Evolutionary conservation across 2,888 invertebrate species (phyloP), one percentile per base, ranked within the genome.

Genomic region (Volucella zonaria): DNA sequence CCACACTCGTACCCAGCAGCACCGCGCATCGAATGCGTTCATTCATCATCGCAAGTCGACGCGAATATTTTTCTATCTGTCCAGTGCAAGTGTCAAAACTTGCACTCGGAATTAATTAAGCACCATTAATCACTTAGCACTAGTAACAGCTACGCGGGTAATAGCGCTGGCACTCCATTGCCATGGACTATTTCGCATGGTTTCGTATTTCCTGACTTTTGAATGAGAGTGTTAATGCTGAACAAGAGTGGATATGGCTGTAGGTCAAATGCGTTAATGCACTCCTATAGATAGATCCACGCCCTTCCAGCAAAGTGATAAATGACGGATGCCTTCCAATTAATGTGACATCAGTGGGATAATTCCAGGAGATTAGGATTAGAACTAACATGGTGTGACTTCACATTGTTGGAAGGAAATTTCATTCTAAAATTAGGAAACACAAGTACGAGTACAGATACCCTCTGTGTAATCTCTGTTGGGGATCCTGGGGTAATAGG

Each of bases 31-130:
- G 58, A 68, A 62, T 56, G 51, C 40, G 58, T 68, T 43, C 68
- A 81, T 75, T 75, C 70, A 82, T 76, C 81, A 71, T 76, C 18
- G 14, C 52, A 58, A 54, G 74, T 75, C 54, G 38, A 52, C 59
- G 70, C 31, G 59, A 66, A 68, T 67, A 61, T 61, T 66, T 77
- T 58, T 54, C 49, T 67, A 68, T 77, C 61, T 73, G 58, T 67
- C 73, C 77, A 45, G 49, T 56, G 59, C 61, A 52, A 70, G 62
- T 82, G 78, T 78, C 82, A 78, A 82, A 82, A 78, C 68, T 78
- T 78, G 78, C 78, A 68, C 56, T 66, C 82, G 51, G 40, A 64
- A 82, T 82, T 82, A 82, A 82, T 82, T 82, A 82, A 82, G 82
- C 14, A n/a, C 40, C 73, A 82, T 82, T 78, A 82, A 82, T 82